phyloP scores from a whole-genome alignment of 2,797 vertebrate genomes.

The Corythornis leucogaster region DNA sequence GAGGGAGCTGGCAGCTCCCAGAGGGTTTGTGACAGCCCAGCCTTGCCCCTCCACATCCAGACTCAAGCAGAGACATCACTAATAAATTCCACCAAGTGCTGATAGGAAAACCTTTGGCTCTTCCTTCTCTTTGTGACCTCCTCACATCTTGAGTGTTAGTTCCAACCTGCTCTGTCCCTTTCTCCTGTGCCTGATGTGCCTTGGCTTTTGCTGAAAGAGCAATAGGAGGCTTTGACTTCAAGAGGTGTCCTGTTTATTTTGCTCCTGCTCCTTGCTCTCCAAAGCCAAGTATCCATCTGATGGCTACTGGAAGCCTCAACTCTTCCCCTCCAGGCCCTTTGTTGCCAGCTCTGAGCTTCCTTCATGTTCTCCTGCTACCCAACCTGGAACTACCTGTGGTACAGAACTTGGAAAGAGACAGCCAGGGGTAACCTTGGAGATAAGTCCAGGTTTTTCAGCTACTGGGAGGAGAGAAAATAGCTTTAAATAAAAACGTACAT shows the following conservation, averaged over 20 bases:
- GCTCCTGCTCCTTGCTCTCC: background rate
- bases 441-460: background rate
- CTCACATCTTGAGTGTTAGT: background rate
- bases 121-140: background rate
- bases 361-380: background rate
- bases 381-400: background rate
- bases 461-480: constrained; percentile 10
- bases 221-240: background rate
- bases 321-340: background rate
- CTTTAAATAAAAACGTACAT: constrained; percentile 47
- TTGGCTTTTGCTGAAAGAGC: background rate
- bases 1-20: background rate
- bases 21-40: background rate
- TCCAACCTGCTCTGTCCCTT: background rate
- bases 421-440: background rate
- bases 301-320: background rate
- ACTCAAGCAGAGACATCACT: background rate
- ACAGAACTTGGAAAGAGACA: background rate
- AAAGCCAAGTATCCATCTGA: background rate
- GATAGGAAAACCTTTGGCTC: background rate
- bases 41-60: background rate
- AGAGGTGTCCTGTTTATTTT: background rate
- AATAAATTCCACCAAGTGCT: background rate
- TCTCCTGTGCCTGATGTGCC: background rate
- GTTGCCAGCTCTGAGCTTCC: background rate